Conservation (phyloP, 2,113 vertebrate genomes). For the Merops nubicus region DNA sequence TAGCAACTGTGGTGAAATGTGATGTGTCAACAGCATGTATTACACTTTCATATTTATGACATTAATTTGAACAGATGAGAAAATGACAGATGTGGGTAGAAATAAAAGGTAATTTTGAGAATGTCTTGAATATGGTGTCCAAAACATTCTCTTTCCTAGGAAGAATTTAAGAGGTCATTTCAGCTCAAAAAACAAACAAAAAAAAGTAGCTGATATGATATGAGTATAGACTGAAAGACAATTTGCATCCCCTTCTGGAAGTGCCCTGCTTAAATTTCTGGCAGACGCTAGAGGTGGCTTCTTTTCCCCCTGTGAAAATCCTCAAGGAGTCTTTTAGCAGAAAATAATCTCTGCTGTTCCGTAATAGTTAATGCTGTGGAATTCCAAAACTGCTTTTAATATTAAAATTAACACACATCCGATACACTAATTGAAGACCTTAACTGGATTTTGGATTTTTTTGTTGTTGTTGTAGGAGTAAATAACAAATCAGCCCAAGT, state of each 20-base stretch:
- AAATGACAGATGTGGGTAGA: not conserved
- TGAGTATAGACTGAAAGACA: not conserved
- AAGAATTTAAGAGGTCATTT: not conserved
- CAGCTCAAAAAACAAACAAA: not conserved
- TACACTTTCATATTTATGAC: not conserved
- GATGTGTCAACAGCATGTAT: not conserved
- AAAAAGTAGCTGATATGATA: not conserved
- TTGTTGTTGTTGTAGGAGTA: slow-evolving; percentile 77
- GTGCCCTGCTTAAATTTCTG: not conserved
- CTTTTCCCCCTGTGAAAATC: not conserved
- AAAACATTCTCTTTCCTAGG: not conserved
- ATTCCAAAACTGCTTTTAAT: not conserved
- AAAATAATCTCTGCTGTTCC: not conserved
- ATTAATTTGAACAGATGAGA: not conserved
- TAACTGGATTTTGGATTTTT: not conserved
- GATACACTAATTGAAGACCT: not conserved
- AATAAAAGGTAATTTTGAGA: not conserved
- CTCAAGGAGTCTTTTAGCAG: not conserved
- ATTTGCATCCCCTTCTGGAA: not conserved
- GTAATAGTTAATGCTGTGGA: not conserved
- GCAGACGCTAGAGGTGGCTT: not conserved
- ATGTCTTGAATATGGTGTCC: not conserved
- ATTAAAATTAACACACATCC: not conserved
- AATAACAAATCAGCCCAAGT: slow-evolving; percentile 97
- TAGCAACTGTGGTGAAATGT: not conserved